Percentiles rank a stretch among this genome's conserved stretches.
These are phyloP conservation scores for Egretta garzetta DNA, from an alignment of 2,113 vertebrate species.

Conservation along the genomic window DNA sequence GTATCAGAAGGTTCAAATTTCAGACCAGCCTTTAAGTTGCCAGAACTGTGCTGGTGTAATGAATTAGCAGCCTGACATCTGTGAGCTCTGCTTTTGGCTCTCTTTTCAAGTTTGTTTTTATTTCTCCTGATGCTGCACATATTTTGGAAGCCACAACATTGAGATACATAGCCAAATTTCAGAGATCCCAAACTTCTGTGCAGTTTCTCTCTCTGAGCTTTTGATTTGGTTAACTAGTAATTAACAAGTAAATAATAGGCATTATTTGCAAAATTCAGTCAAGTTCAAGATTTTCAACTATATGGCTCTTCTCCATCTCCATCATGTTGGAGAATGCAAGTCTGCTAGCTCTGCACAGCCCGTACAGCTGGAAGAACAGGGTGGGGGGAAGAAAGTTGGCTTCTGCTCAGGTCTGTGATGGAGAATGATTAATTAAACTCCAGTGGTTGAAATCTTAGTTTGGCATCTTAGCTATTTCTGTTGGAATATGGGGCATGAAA, in stretches of 20 bases:
- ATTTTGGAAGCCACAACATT: neutral
- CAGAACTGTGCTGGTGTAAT: neutral
- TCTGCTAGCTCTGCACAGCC: neutral
- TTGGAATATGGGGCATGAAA: neutral
- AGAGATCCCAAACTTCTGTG: neutral
- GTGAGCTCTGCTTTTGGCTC: neutral
- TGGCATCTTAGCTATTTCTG: slow-evolving; percentile 8
- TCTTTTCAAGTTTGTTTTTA: neutral
- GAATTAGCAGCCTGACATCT: neutral
- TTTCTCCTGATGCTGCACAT: neutral
- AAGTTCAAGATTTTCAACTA: neutral
- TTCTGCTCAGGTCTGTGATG: slow-evolving; percentile 35
- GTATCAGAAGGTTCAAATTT: neutral
- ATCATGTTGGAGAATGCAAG: neutral
- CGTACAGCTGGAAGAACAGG: neutral
- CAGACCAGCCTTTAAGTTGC: neutral
- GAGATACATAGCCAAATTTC: neutral
- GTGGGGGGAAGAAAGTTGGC: neutral
- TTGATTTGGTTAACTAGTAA: neutral
- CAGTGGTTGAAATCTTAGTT: neutral
- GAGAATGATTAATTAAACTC: slow-evolving; percentile 10
- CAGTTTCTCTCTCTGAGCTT: neutral
- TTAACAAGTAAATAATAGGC: neutral
- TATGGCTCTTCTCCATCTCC: neutral
- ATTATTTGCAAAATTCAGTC: neutral